Evolutionary conservation across 53 echinoderm and acorn worm species (phyloP), one percentile per base, ranked within the genome.

Genomic region (Actinopyga echinites): DNA sequence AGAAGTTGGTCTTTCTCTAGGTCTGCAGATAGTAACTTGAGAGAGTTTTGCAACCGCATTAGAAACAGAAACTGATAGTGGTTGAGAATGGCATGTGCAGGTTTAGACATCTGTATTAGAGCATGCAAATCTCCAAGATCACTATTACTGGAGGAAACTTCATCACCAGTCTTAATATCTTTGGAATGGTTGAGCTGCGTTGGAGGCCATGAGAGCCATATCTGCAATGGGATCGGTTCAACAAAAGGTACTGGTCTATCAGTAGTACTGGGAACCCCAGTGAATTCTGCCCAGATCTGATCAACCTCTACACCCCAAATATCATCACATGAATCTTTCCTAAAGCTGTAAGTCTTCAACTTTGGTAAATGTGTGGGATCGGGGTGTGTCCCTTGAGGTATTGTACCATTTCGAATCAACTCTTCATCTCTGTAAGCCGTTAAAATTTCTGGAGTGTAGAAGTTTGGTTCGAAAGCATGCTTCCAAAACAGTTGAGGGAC

Each of bases 41-140:
- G 61, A 24, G 97, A 92, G 63, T 93, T 88, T 65, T 93, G 93
- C 24, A 96, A 88, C 32, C 97, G 85, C 32, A 96, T 92, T 26
- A 96, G 79, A 55, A 96, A 96, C 29, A 96, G 83, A 55, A 95
- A 84, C 89, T 95, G 97, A 57, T 96, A 96, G 82, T 96, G 97
- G 81, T 96, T 92, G 26, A 96, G 40, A 20, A 90, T 84, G 22
- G 92, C 69, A 54, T 87, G 83, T 24, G 92, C 74, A 64, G 83
- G 85, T 5, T 87, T 85, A 3, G 90, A 57, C 17, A 93, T 79
- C 24, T 96, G 89, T 10, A 94, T 80, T 40, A 96, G 57, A 59
- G 89, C 56, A 75, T 95, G 93, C 54, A 90, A 65, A 64, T 95
- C 93, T 43, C 74, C 93, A 79, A 87, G 87, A 57, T 82, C 71